Conservation (phyloP, 1,140 invertebrate species). For the Tetragonula clypearis region DNA sequence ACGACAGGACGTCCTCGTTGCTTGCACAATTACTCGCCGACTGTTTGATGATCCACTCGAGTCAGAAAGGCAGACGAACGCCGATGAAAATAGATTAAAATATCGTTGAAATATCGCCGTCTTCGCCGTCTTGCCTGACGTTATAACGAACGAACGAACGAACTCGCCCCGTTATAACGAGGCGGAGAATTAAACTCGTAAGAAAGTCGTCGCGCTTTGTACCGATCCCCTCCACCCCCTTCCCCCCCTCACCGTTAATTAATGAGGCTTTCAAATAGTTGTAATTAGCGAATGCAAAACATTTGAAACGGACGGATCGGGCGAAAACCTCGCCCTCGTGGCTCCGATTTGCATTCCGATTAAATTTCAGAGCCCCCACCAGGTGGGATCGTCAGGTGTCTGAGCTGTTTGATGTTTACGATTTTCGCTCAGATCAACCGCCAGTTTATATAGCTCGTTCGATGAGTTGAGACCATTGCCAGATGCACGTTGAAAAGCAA, state of each 20-base stretch:
- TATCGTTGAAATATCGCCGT: slow-evolving; percentile 57
- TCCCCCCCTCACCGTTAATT: not conserved
- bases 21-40: slow-evolving; percentile 65
- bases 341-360: not conserved
- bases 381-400: not conserved
- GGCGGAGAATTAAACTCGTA: slow-evolving; percentile 25
- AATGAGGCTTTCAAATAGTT: not conserved
- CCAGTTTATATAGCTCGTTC: too few relatives aligned
- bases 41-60: slow-evolving; percentile 65
- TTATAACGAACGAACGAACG: not conserved
- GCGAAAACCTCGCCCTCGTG: too few relatives aligned
- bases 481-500: too few relatives aligned
- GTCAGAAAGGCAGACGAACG: slow-evolving; percentile 22
- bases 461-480: too few relatives aligned
- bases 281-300: not conserved
- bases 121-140: not conserved
- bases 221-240: not conserved
- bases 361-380: not conserved
- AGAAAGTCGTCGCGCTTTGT: not conserved
- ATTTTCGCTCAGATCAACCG: too few relatives aligned
- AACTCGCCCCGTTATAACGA: slow-evolving; percentile 20
- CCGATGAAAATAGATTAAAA: slow-evolving; percentile 56
- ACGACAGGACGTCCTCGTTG: slow-evolving; percentile 43
- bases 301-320: not conserved
- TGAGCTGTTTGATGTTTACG: too few relatives aligned